phyloP scores from a whole-genome alignment of 2,113 vertebrate genomes.

The Oxygymnocypris stewartii region DNA sequence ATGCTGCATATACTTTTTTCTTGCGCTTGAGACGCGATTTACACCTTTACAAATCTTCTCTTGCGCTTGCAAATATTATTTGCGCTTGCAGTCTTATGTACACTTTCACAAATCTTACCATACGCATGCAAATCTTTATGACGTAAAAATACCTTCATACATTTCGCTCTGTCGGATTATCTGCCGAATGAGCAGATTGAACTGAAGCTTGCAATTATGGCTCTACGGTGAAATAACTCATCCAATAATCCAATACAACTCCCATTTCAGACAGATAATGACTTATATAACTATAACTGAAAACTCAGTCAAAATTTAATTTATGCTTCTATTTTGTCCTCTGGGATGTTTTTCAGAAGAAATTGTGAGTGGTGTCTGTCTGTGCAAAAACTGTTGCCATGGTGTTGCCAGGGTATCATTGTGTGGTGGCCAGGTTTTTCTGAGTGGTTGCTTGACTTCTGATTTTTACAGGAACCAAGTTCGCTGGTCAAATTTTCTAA shows the following conservation, averaged over 20 bases:
- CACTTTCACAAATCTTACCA: no score
- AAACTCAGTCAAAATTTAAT: background rate
- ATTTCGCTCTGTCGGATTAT: background rate
- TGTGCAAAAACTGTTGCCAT: background rate
- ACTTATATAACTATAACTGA: background rate
- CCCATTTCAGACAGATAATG: background rate
- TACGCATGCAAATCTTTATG: no score
- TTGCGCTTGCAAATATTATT: no score
- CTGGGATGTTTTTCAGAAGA: background rate
- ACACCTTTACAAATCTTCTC: no score
- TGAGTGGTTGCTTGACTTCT: background rate
- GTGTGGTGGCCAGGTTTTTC: background rate
- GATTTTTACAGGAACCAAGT: background rate
- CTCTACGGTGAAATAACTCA: background rate
- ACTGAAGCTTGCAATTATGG: constrained; percentile 9
- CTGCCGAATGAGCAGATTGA: constrained; percentile 5
- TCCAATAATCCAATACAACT: background rate
- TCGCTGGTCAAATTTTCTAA: background rate
- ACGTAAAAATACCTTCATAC: no score
- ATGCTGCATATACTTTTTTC: no score
- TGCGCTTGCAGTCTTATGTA: no score
- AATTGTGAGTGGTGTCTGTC: background rate
- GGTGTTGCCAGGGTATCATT: background rate
- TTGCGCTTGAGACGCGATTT: no score
- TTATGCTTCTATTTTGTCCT: background rate